Base-by-base conservation (phyloP, 1,140 invertebrate genomes). In the Drosophila busckii region DNA sequence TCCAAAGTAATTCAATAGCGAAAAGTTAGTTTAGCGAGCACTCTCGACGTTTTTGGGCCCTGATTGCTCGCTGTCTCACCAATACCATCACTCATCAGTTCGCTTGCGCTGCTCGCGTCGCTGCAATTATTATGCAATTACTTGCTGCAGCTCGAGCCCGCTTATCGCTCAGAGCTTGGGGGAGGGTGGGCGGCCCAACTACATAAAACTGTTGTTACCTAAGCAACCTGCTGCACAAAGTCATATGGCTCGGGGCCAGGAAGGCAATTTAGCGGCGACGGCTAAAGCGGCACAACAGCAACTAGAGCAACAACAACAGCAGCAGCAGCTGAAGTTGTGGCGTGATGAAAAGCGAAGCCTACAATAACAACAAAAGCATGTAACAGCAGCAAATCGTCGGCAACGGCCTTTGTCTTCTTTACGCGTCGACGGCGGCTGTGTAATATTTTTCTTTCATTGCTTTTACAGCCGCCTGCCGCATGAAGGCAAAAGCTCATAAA, bases 61-160 rank as follows among this genome's bases (percentile, higher is more conserved):
- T n/a, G 44, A 45, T 37, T 37, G 70, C 55, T 60, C 53, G n/a
- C n/a, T n/a, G n/a, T n/a, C n/a, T n/a, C n/a, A n/a, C n/a, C n/a
- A n/a, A n/a, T n/a, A n/a, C n/a, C n/a, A n/a, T n/a, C n/a, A n/a
- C n/a, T n/a, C n/a, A n/a, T 44, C 17, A 16, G 38, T 38, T n/a
- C 26, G 28, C 26, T 75, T 10, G 6, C 4, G 37, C 9, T 37
- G 53, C 45, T 25, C 10, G 34, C 23, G 34, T 26, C 20, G 38
- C 55, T 54, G 73, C 73, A 80, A 80, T 80, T 82, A 80, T 80
- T 75, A 82, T 80, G 73, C 73, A 80, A 80, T 80, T 80, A 80
- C 55, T 25, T 38, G 35, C 37, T 9, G 35, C 28, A 53, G 52
- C 28, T 44, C n/a, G 25, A 26, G 16, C 37, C 29, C 13, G 48